A percentile compares a stretch with the other conserved stretches of the same genome.
These are phyloP conservation scores for Pelobates cultripes DNA, from an alignment of 2,797 vertebrate genomes.

Conservation along the genomic window DNA sequence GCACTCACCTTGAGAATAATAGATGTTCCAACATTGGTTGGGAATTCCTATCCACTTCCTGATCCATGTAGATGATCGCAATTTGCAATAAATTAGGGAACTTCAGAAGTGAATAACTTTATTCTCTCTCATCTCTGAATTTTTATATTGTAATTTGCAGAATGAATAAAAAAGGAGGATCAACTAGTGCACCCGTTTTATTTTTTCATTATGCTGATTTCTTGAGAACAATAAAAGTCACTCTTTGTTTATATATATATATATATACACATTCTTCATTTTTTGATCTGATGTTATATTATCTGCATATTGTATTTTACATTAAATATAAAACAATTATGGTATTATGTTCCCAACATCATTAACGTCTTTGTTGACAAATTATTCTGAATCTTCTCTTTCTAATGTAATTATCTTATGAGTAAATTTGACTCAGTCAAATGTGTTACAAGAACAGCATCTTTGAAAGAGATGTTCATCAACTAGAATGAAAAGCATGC, in stretches of 20 bases:
- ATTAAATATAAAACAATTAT: slow-evolving; percentile 26
- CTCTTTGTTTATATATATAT: neutral
- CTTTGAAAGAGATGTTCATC: neutral
- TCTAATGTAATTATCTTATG: slow-evolving; percentile 24
- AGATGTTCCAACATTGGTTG: no score
- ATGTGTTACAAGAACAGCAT: slow-evolving; percentile 3
- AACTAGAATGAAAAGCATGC: neutral
- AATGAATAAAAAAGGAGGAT: no score
- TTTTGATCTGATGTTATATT: slow-evolving; percentile 24
- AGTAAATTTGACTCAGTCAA: slow-evolving; percentile 18
- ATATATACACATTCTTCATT: neutral
- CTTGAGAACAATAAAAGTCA: no score
- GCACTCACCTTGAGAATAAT: no score
- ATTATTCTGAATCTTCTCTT: slow-evolving; percentile 19
- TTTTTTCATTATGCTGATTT: neutral
- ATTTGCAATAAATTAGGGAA: no score
- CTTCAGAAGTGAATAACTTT: no score
- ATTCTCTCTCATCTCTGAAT: no score
- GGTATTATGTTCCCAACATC: slow-evolving; percentile 9
- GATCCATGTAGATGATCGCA: no score
- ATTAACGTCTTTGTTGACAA: slow-evolving; percentile 22
- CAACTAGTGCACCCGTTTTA: no score
- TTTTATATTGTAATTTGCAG: no score
- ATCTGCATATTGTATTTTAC: slow-evolving; percentile 13
- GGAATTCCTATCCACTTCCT: no score